Evolutionary conservation across 2,113 vertebrate species (phyloP), one percentile per base, ranked within the genome.

Genomic region (Lepus timidus): DNA sequence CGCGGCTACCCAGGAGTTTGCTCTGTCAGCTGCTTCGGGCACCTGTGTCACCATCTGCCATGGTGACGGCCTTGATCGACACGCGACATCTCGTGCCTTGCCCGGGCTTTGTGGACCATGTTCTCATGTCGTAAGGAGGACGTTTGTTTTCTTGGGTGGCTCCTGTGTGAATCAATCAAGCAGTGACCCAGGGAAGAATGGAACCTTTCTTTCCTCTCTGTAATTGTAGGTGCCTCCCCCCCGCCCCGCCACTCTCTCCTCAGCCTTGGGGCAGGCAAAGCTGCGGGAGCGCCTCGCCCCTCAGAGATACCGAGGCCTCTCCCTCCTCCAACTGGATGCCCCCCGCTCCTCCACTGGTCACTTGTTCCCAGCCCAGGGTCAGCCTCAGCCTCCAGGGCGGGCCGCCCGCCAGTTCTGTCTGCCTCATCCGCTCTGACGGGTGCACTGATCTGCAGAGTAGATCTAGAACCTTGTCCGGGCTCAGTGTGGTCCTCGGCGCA

Each of bases 151-250:
- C 91, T 82, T 78, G 91, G 90, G 83, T 65, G 44, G 36, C 85
- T 33, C 44, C 58, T 33, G 67, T 92, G 76, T 74, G 51, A 90
- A 97, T 97, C 96, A 90, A 96, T 97, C 36, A 95, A 92, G 93
- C 89, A 68, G 61, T 64, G 52, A 85, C 92, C 86, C 82, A 82
- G 52, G 68, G 0, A n/a, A 83, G 71, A 92, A 12, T 13, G 12
- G 39, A 65, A 62, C 39, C 39, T 29, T 14, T 17, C 22, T 44
- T 23, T 64, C 14, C 61, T 75, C 58, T 31, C 51, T 81, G 1
- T 25, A 71, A 88, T 1, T 52, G 87, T 89, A 31, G 22, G 12
- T 0, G n/a, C 29, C 49, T 3, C 16, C 29, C 6, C 39, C 36
- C 36, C 36, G 36, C 20, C 29, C 10, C 8, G 80, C 65, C 19